Evolutionary conservation across 2,888 invertebrate genomes (phyloP).

Genomic region (Orthosia gracilis): DNA sequence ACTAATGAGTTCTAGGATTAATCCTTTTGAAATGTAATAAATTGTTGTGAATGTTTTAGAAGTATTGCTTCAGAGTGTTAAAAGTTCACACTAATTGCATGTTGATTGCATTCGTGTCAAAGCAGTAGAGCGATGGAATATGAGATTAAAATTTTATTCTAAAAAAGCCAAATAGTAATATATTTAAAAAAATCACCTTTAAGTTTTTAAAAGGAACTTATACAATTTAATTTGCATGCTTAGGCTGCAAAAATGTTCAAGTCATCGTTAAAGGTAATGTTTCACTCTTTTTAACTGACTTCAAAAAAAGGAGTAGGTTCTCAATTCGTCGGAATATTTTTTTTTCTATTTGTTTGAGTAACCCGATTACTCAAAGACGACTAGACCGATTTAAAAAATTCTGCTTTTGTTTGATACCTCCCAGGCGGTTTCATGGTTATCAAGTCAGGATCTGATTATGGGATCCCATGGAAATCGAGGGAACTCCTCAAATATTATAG

Average conservation of each 20-base stretch:
- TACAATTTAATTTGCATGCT: too few relatives aligned
- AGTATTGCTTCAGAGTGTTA: neutral
- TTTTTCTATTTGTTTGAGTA: too few relatives aligned
- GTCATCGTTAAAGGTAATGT: neutral
- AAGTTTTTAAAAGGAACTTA: neutral
- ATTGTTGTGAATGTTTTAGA: conserved; percentile 1
- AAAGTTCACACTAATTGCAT: conserved; percentile 9
- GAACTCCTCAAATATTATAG: too few relatives aligned
- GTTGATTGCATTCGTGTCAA: neutral
- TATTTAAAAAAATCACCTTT: neutral
- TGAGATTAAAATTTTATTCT: neutral
- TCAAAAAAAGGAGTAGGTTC: too few relatives aligned
- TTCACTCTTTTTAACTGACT: neutral
- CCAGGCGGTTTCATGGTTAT: too few relatives aligned
- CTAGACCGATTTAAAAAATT: too few relatives aligned
- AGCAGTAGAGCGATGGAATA: neutral
- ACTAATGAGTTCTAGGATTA: conserved; percentile 8
- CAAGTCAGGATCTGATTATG: too few relatives aligned
- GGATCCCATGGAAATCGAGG: too few relatives aligned
- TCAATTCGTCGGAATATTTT: too few relatives aligned
- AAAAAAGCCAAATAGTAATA: neutral
- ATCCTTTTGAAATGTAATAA: too few relatives aligned
- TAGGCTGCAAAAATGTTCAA: neutral
- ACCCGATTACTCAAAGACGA: too few relatives aligned
- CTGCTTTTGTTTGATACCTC: too few relatives aligned